Base-by-base conservation (phyloP, 2,113 vertebrate species). In the Pseudorhombus dupliciocellatus region DNA sequence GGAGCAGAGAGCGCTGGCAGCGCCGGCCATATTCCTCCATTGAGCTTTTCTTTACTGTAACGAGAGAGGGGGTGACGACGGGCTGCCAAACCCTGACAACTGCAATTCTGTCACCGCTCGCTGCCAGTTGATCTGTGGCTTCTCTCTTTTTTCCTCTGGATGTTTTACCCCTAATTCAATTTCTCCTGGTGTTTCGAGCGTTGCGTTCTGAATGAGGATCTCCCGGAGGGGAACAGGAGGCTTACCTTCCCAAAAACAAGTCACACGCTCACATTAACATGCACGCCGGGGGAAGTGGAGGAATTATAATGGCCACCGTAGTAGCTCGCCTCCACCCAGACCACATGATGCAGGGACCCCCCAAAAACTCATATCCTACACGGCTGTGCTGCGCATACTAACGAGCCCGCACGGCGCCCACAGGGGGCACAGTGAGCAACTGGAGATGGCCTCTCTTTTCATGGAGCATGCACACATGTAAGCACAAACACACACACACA, bases 41-140 rank as follows among this genome's bases (percentile, higher is more conserved):
- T 89, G 75, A 78, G 80, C 63, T 79, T 83, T 79, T 67, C 82
- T 80, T 82, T 57, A 83, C 71, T 80, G 84, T 77, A 87, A 81
- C 80, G 62, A 66, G 77, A 85, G 78, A 79, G 74, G 66, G 66
- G 71, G 79, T 48, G 80, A 85, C 85, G 81, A 64, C 25, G 21
- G 37, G 70, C 66, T 75, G 84, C 83, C 83, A 86, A 81, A 91
- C 53, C 72, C 78, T 81, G 78, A 84, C 75, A 85, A 79, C 72
- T 85, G 64, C 66, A 87, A 77, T 86, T 60, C 79, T 84, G 70
- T 87, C 77, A 66, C 68, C 63, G 52, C 76, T 66, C 7, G 26
- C 78, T 87, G 77, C 88, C 84, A 87, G 66, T 62, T 81, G 68
- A 73, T 83, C 70, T 80, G 65, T 58, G 75, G 70, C 6, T 67